Percentiles rank a stretch among this genome's conserved stretches.
Conservation (phyloP, 2,888 invertebrate species). For the Nomada fucata region DNA sequence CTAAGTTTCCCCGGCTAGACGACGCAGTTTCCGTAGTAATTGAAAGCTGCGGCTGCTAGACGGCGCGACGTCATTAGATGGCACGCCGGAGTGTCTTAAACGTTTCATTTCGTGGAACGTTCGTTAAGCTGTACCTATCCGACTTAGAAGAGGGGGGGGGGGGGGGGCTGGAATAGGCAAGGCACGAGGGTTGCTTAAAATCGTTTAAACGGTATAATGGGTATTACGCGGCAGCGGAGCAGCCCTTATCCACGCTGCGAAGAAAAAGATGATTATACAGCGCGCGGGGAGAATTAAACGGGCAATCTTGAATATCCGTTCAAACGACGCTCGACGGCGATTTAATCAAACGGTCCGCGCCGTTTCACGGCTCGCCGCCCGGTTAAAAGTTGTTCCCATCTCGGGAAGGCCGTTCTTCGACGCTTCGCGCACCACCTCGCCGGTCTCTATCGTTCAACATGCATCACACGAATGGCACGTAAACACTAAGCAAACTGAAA, state of each 20-base stretch:
- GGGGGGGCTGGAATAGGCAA: background rate
- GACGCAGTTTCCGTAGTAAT: slow-evolving; percentile 35
- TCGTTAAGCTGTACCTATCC: slow-evolving; percentile 39
- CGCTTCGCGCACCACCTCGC: background rate
- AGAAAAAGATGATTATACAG: slow-evolving; percentile 34
- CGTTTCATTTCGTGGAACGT: slow-evolving; percentile 38
- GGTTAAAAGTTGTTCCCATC: background rate
- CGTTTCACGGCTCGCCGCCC: background rate
- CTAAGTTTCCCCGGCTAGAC: background rate
- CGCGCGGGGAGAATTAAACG: slow-evolving; percentile 37
- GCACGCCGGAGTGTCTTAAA: slow-evolving; percentile 33
- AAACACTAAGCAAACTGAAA: slow-evolving; percentile 56
- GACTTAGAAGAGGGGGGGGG: background rate
- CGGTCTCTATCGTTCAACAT: background rate
- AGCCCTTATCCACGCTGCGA: background rate
- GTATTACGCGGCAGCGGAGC: slow-evolving; percentile 31
- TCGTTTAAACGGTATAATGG: slow-evolving; percentile 53
- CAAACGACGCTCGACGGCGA: slow-evolving; percentile 29
- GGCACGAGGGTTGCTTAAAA: slow-evolving; percentile 32
- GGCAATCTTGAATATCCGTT: slow-evolving; percentile 37
- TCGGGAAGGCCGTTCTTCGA: background rate
- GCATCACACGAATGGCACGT: background rate
- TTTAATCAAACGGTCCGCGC: slow-evolving; percentile 34
- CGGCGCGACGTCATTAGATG: slow-evolving; percentile 36
- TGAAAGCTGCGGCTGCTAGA: slow-evolving; percentile 32